phyloP scores from a whole-genome alignment of 2,113 vertebrate species.

The Puntigrus tetrazona region DNA sequence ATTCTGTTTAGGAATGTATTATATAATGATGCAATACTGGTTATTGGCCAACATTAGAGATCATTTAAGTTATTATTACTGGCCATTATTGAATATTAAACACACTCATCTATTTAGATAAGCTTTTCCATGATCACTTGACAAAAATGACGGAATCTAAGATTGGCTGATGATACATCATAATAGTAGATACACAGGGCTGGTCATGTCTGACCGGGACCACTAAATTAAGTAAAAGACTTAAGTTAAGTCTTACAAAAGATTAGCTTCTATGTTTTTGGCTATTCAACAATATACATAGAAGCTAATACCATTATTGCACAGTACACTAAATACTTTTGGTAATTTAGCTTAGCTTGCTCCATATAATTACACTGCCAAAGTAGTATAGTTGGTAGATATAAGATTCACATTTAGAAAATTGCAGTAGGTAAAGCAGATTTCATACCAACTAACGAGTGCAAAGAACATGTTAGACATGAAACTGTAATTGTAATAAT shows the following conservation, averaged over 20 bases:
- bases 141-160: background rate
- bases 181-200: background rate
- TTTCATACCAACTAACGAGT: constrained; percentile 61
- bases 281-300: background rate
- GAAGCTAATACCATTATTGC: background rate
- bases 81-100: background rate
- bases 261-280: background rate
- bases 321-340: background rate
- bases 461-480: constrained; percentile 62
- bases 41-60: background rate
- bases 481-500: constrained; percentile 63
- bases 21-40: background rate
- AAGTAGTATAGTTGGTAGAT: background rate
- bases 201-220: background rate
- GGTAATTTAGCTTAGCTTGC: background rate
- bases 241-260: background rate
- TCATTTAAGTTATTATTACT: background rate
- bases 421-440: constrained; percentile 20
- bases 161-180: background rate
- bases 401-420: background rate
- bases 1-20: background rate
- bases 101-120: background rate
- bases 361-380: constrained; percentile 10
- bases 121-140: background rate
- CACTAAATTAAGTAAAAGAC: background rate